Evolutionary conservation across 2,888 invertebrate species (phyloP).

Genomic region (Lasioglossum oenotherae): DNA sequence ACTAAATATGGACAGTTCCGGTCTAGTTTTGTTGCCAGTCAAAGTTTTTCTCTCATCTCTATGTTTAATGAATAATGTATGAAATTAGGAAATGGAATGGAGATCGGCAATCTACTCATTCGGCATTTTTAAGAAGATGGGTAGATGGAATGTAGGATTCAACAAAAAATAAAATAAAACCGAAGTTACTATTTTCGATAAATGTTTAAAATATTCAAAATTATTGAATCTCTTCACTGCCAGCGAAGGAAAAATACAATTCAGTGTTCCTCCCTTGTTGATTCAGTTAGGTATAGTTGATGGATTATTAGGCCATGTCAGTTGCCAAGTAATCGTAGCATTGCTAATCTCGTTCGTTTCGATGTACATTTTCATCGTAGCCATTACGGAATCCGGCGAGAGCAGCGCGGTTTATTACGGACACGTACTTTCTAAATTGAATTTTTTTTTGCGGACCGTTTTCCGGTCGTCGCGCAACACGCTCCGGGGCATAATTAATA

Average conservation of each 20-base stretch:
- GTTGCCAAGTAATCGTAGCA: not conserved
- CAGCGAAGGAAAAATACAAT: not conserved
- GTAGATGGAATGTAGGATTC: not conserved
- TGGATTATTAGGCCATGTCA: too few relatives aligned
- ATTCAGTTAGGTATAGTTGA: too few relatives aligned
- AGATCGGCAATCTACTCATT: too few relatives aligned
- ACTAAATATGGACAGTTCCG: not conserved
- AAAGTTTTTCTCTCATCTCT: too few relatives aligned
- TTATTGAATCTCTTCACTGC: not conserved
- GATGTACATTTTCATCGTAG: not conserved
- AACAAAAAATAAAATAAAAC: not conserved
- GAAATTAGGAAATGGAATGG: too few relatives aligned
- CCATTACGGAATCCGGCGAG: not conserved
- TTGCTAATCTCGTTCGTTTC: not conserved
- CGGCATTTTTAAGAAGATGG: too few relatives aligned
- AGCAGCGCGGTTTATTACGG: constrained; percentile 29
- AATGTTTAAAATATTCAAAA: not conserved
- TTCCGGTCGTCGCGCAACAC: constrained; percentile 69
- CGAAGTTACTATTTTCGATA: not conserved
- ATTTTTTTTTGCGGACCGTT: constrained; percentile 58
- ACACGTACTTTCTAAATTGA: constrained; percentile 46
- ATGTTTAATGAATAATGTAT: too few relatives aligned
- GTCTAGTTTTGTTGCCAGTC: not conserved
- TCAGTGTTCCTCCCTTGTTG: not conserved
- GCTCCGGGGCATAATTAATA: constrained; percentile 66